Base-by-base conservation (phyloP, 1,140 invertebrate species). In the Paralvinella palmiformis region DNA sequence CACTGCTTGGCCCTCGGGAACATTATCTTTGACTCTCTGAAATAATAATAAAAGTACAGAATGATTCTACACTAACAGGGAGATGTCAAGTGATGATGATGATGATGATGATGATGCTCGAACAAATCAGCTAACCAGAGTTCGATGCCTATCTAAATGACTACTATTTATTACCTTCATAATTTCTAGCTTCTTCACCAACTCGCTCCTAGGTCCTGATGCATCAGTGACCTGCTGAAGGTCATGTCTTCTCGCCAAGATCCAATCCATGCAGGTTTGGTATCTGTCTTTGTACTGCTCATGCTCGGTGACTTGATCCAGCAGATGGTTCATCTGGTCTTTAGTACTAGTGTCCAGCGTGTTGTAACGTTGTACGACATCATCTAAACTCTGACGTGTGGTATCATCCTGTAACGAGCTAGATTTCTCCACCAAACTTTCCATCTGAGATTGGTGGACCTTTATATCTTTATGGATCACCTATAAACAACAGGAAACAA, bases 131-230 rank as follows among this genome's bases (percentile, higher is more conserved):
- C n/a, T n/a, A n/a, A n/a, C n/a, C n/a, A n/a, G n/a, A n/a, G n/a
- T n/a, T n/a, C n/a, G n/a, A n/a, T n/a, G n/a, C n/a, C n/a, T n/a
- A n/a, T n/a, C n/a, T n/a, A n/a, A n/a, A n/a, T n/a, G n/a, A n/a
- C n/a, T n/a, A n/a, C n/a, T n/a, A n/a, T n/a, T 2, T 56, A 64
- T 17, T 58, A 77, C 73, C 71, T 83, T 82, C 20, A 86, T 71
- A 22, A 88, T 91, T 73, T 91, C 87, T n/a, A 94, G 76, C 81
- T 93, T 91, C 65, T 92, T 89, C 72, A 88, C 88, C 5, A 92
- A 87, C 63, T 85, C 86, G 13, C 84, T 83, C 68, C 89, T 85
- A 76, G 92, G 88, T 15, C 91, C 91, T 29, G 75, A 74, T 62
- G 88, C 86, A 32, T 89, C 89, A 24, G 88, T 87, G 68, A 90